Conservation (phyloP, 2,113 vertebrate species). For the Triplophysa tibetana region DNA sequence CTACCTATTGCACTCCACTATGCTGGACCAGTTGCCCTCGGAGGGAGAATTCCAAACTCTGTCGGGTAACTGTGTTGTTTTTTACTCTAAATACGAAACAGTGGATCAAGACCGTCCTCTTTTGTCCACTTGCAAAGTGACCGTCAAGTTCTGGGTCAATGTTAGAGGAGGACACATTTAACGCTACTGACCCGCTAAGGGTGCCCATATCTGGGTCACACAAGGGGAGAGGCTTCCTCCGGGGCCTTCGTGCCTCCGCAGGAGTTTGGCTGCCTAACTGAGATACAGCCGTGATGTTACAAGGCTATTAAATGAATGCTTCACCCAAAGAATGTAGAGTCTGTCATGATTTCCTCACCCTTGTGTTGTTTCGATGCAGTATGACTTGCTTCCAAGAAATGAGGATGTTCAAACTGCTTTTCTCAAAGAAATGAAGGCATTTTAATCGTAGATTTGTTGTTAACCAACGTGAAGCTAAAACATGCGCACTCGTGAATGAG, state of each 20-base stretch:
- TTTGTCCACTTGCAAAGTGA: constrained; percentile 46
- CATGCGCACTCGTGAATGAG: no score
- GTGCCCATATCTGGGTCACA: constrained; percentile 60
- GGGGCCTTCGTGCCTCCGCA: background rate
- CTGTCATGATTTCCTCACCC: background rate
- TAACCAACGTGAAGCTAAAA: no score
- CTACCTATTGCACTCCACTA: background rate
- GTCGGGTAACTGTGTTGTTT: background rate
- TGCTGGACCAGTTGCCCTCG: constrained; percentile 1
- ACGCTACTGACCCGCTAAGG: constrained; percentile 51
- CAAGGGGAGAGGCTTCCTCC: constrained; percentile 50
- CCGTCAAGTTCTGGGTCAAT: constrained; percentile 70
- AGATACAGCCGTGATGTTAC: background rate
- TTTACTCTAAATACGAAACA: background rate
- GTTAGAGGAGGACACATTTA: constrained; percentile 56
- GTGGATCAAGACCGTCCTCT: constrained; percentile 23
- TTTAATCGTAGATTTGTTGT: no score
- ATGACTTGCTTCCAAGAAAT: background rate
- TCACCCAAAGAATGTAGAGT: background rate
- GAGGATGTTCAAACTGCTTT: background rate
- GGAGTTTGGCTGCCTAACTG: constrained; percentile 30
- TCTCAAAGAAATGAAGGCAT: background rate
- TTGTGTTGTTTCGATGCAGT: background rate
- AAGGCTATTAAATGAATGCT: background rate
- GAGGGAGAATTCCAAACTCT: constrained; percentile 1